Evolutionary conservation across 92 coral and sea anemone genomes (phyloP).

Genomic region (Epizoanthus illoricatus): DNA sequence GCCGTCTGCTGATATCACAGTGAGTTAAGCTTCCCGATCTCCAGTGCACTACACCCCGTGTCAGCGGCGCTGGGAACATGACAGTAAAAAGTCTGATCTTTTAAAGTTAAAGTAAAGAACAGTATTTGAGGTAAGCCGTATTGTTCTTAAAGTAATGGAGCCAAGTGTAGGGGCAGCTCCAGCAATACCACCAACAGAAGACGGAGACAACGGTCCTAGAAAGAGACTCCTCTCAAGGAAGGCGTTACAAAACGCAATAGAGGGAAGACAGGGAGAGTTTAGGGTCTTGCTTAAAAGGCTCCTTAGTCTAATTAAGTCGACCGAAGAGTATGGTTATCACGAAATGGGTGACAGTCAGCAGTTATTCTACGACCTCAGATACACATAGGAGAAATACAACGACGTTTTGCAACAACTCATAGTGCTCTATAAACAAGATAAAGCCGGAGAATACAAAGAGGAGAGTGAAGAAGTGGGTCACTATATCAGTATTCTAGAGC

Average conservation of each 20-base stretch:
- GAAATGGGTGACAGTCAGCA: constrained; percentile 5
- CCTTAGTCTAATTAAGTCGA: constrained; percentile 18
- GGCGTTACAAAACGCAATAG: constrained; percentile 7
- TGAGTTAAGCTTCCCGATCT: too few species aligned
- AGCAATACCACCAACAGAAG: constrained; percentile 1
- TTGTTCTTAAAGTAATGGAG: constrained; percentile 8
- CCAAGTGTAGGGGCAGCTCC: constrained; percentile 19
- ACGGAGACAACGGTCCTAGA: constrained; percentile 3
- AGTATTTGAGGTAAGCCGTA: background rate
- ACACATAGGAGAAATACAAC: constrained; percentile 14
- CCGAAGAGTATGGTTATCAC: constrained; percentile 17
- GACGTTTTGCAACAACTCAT: constrained; percentile 4
- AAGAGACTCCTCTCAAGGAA: background rate
- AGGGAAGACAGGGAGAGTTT: background rate
- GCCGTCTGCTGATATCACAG: too few species aligned
- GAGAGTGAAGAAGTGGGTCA: constrained; percentile 13
- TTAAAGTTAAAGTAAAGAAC: background rate
- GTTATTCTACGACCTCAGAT: constrained; percentile 15
- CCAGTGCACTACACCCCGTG: too few species aligned
- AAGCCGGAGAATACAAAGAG: constrained; percentile 10
- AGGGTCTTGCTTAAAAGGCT: background rate
- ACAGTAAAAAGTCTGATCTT: too few species aligned
- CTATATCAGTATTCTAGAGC: background rate
- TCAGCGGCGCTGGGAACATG: too few species aligned
- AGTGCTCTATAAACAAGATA: constrained; percentile 7